Base-by-base conservation (phyloP, 2,797 vertebrate genomes). In the Sus cebifrons region DNA sequence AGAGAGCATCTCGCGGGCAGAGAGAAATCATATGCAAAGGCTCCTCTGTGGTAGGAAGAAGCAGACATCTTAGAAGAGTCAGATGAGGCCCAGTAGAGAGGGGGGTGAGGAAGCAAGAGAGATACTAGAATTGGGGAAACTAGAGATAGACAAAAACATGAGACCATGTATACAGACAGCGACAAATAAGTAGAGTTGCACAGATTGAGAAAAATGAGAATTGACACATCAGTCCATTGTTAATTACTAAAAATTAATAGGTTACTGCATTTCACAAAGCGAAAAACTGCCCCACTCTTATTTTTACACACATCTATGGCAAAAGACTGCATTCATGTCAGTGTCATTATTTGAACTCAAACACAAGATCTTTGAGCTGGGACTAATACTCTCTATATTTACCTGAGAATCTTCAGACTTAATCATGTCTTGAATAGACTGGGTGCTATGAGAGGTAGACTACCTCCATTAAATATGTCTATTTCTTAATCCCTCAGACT, bases 261-360 rank as follows among this genome's bases (percentile, higher is more conserved):
- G 14, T 62, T 91, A 15, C 2, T 54, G 44, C 44, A 49, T 49
- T 10, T 49, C 6, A 10, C 44, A 49, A 49, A 49, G 44, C 9
- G 44, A 49, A 75, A 81, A 7, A 32, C 56, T 9, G 10, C 77
- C 18, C 89, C 62, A 29, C 12, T 67, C 40, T 56, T 68, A 73
- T 62, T 94, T 6, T 89, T 89, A 68, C 18, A 56, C 11, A 77
- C 10, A 16, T 87, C 40, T 36, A 10, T 65, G 40, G 40, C 8
- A 95, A 82, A 96, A 16, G 20, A 83, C 29, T 52, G 29, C 23
- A 40, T 64, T 74, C 54, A 49, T 25, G 49, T 15, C 27, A 58
- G 67, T 60, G 56, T 64, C 56, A 65, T 52, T 67, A 58, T 79
- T 93, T 92, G 40, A 95, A 67, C 20, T 84, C n/a, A 95, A 75